Evolutionary conservation across 1,140 invertebrate species (phyloP).

Genomic region (Drosophila gunungcola): DNA sequence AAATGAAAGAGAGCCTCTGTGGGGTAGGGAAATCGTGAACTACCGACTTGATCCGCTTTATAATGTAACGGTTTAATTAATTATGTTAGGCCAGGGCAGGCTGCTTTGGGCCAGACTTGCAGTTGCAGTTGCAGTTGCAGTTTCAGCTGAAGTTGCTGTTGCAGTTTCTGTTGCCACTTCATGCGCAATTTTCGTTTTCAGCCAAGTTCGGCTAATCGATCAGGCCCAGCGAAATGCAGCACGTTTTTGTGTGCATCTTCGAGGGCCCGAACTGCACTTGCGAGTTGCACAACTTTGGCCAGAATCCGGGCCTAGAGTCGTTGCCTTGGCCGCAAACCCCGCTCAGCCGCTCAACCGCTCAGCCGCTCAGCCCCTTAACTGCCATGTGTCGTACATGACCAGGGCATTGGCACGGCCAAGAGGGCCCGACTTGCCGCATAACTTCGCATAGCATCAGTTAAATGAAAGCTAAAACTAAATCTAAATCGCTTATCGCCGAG

Average conservation of each 20-base stretch:
- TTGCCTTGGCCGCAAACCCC: background rate
- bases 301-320: constrained; percentile 1
- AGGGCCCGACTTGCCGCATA: constrained; percentile 48
- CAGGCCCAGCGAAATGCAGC: constrained; percentile 52
- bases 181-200: constrained; percentile 81
- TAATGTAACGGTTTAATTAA: constrained; percentile 85
- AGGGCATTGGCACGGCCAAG: constrained; percentile 15
- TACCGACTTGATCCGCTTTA: constrained; percentile 80
- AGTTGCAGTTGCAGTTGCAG: constrained; percentile 5
- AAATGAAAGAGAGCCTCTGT: constrained; percentile 47
- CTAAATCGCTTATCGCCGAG: constrained; percentile 74
- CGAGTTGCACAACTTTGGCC: constrained; percentile 8
- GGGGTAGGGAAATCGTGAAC: constrained; percentile 75
- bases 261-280: constrained; percentile 54
- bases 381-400: constrained; percentile 61
- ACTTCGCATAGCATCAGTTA: constrained; percentile 79
- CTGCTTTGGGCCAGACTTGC: constrained; percentile 26
- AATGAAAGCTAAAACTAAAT: constrained; percentile 70
- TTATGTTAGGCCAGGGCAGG: constrained; percentile 72
- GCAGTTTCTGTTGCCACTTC: constrained; percentile 70
- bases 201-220: constrained; percentile 75
- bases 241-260: constrained; percentile 48
- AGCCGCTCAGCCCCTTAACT: constrained; percentile 55
- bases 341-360: constrained; percentile 72
- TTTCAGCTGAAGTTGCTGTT: background rate